These are phyloP conservation scores for Riparia riparia DNA, from an alignment of 2,113 vertebrate genomes.

Conservation along the genomic window DNA sequence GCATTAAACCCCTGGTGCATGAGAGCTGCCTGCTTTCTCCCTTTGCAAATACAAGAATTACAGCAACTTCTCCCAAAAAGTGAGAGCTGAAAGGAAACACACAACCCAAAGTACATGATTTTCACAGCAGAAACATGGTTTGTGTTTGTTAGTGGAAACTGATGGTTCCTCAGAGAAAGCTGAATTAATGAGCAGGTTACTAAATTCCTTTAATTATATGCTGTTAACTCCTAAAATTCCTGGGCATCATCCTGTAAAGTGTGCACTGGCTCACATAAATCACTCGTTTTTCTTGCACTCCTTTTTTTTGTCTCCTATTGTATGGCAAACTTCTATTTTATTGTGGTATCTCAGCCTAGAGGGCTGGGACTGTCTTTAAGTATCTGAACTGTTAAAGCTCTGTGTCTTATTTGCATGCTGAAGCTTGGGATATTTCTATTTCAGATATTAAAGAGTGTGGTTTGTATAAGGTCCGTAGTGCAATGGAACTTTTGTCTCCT, in stretches of 20 bases:
- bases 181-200: background rate
- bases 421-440: background rate
- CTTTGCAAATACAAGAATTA: background rate
- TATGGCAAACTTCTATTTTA: background rate
- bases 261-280: background rate
- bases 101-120: background rate
- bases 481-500: background rate
- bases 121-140: background rate
- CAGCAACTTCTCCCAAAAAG: background rate
- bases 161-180: background rate
- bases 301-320: background rate
- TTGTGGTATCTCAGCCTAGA: background rate
- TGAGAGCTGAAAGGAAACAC: background rate
- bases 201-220: background rate
- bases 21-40: background rate
- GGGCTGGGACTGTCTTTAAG: background rate
- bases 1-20: background rate
- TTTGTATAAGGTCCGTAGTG: background rate
- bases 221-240: background rate
- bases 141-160: background rate
- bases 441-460: background rate
- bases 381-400: background rate
- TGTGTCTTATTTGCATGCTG: background rate
- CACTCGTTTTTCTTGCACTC: background rate
- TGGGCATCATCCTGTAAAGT: background rate